Base-by-base conservation (phyloP, 1,140 invertebrate genomes). In the Cataglyphis hispanica region DNA sequence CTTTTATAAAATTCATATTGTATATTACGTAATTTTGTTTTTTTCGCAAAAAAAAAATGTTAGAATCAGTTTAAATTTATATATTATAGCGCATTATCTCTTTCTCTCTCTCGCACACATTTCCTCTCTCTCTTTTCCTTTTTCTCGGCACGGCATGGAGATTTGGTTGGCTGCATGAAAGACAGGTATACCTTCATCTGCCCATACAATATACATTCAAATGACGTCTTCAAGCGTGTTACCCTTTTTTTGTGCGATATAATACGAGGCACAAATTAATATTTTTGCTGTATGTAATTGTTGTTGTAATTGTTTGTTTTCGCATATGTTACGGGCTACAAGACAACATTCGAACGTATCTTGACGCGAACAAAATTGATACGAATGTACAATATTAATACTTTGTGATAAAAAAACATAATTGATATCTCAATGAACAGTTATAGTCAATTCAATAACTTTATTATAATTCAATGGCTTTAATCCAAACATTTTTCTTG, bases 1-100 rank as follows among this genome's bases (percentile, higher is more conserved):
- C 60, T 89, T 61, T 90, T 90, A 74, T 87, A 90, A 90, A 90
- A 90, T 80, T 87, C 85, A 86, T 90, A 87, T 87, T 40, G 34
- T 90, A 84, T 89, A 90, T 90, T 90, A 89, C 50, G 56, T 89
- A 56, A 87, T 87, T 66, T 87, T 56, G 53, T 31, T 60, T 43
- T 85, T 7, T n/a, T 61, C 53, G 34, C 76, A 58, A 64, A 70
- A 89, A 70, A 89, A 50, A 83, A 89, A 83, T 72, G 56, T 85
- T 80, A 70, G 58, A 67, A 85, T 88, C n/a, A 53, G 6, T 27
- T 89, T 66, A 77, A 88, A 74, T 85, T 86, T 56, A 80, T 80
- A n/a, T 88, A 85, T 88, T 85, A 88, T 76, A 75, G 25, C 63
- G 16, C 27, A 53, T 58, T 37, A 85, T 85, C 31, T 69, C 66